Evolutionary conservation across 2,113 vertebrate genomes (phyloP).

Genomic region (Anseranas semipalmata): DNA sequence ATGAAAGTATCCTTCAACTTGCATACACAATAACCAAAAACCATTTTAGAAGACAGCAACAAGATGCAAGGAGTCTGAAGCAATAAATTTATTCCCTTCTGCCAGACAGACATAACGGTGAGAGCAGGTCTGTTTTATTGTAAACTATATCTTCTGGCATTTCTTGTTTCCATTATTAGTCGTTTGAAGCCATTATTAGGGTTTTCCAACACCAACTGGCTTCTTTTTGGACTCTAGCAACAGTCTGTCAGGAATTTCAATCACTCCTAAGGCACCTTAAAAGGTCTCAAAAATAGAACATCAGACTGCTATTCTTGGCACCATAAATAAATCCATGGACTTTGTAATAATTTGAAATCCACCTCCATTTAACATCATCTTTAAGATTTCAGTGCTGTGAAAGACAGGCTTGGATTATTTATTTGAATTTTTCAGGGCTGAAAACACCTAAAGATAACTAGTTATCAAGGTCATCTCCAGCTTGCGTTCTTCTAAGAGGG

Average conservation of each 20-base stretch:
- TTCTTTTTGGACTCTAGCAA: background rate
- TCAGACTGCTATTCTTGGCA: background rate
- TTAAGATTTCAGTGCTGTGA: background rate
- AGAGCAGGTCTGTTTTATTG: background rate
- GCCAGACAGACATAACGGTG: background rate
- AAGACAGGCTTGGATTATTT: background rate
- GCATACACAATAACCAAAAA: background rate
- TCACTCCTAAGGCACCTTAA: background rate
- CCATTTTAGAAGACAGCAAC: slow-evolving; percentile 1
- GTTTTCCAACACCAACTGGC: background rate
- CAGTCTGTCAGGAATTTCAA: slow-evolving; percentile 8
- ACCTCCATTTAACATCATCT: background rate
- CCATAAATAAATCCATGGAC: background rate
- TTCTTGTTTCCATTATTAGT: slow-evolving; percentile 21
- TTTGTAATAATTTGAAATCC: background rate
- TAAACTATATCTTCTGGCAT: background rate
- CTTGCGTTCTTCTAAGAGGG: background rate
- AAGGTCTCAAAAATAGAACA: background rate
- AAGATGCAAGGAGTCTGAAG: slow-evolving; percentile 21
- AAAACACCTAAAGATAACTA: background rate
- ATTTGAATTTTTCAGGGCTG: background rate
- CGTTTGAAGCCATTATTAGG: background rate
- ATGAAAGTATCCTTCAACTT: slow-evolving; percentile 58
- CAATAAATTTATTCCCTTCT: slow-evolving; percentile 1
- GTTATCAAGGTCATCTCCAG: background rate